A percentile compares a stretch with the other conserved stretches of the same genome.
phyloP scores from a whole-genome alignment of 2,797 vertebrate species.

The Sebastolobus alascanus region DNA sequence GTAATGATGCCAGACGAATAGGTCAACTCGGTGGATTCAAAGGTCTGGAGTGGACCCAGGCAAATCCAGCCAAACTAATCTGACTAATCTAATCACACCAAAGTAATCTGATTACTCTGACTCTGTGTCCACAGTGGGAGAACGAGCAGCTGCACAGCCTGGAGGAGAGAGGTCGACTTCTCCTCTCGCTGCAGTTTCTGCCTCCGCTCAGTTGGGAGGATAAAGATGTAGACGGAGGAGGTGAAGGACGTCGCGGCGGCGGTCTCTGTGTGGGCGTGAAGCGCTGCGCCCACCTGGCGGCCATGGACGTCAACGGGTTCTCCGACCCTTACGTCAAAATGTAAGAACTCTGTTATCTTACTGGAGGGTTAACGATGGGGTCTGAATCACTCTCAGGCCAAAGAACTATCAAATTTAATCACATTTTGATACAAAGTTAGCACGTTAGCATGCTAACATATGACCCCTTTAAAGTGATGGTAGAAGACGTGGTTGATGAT shows the following conservation, averaged over 20 bases:
- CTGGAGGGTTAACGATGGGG: too few species aligned
- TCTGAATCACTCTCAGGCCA: too few species aligned
- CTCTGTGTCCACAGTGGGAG: slow-evolving; percentile 83
- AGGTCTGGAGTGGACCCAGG: too few species aligned
- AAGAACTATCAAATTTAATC: too few species aligned
- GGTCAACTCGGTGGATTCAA: too few species aligned
- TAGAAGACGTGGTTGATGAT: too few species aligned
- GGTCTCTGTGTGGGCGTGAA: slow-evolving; percentile 89
- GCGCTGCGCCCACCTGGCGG: slow-evolving; percentile 91
- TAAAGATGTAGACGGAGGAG: neutral
- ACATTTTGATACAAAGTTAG: too few species aligned
- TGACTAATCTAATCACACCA: neutral
- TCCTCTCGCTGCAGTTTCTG: slow-evolving; percentile 87
- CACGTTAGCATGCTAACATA: too few species aligned
- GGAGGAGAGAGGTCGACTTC: slow-evolving; percentile 90
- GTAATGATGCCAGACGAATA: too few species aligned
- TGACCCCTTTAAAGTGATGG: too few species aligned
- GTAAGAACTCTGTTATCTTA: slow-evolving; percentile 74
- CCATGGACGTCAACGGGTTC: slow-evolving; percentile 93
- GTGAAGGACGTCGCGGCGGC: slow-evolving; percentile 36
- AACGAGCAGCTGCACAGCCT: slow-evolving; percentile 87
- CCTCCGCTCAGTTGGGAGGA: slow-evolving; percentile 61
- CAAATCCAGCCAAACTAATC: neutral
- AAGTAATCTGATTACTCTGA: neutral
- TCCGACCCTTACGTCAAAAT: slow-evolving; percentile 93